Evolutionary conservation across 2,797 vertebrate species (phyloP).

Genomic region (Nyctibius grandis): DNA sequence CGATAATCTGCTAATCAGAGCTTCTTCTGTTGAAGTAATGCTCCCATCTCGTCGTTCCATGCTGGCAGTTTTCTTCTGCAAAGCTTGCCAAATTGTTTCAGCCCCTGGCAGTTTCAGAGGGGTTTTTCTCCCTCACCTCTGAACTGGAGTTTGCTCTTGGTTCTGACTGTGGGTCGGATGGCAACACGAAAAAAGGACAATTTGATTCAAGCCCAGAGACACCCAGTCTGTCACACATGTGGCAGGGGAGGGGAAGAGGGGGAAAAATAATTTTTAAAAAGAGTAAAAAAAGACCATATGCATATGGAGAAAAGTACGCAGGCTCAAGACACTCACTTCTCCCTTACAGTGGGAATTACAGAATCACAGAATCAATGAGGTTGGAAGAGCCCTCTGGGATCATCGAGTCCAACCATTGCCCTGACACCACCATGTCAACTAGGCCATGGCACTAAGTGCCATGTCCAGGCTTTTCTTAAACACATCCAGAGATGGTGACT

Average conservation of each 20-base stretch:
- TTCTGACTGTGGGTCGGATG: neutral
- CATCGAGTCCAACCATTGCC: no score
- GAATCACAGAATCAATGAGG: no score
- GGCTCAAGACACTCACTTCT: rapidly evolving
- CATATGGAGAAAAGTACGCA: neutral
- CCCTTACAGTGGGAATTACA: neutral
- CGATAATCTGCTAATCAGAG: neutral
- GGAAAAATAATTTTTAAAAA: neutral
- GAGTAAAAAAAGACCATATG: neutral
- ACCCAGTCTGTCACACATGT: rapidly evolving
- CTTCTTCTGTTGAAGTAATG: neutral
- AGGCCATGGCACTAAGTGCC: no score
- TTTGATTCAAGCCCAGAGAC: neutral
- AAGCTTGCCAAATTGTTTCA: neutral
- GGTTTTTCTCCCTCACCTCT: neutral
- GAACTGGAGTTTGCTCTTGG: neutral
- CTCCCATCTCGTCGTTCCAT: neutral
- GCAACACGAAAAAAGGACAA: rapidly evolving
- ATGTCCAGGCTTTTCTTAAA: no score
- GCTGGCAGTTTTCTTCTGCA: neutral
- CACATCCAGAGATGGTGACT: no score
- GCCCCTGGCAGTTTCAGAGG: neutral
- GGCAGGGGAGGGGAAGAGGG: neutral
- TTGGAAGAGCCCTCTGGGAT: no score
- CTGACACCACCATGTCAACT: no score